phyloP scores from a whole-genome alignment of 2,113 vertebrate species.

The Abramis brama region DNA sequence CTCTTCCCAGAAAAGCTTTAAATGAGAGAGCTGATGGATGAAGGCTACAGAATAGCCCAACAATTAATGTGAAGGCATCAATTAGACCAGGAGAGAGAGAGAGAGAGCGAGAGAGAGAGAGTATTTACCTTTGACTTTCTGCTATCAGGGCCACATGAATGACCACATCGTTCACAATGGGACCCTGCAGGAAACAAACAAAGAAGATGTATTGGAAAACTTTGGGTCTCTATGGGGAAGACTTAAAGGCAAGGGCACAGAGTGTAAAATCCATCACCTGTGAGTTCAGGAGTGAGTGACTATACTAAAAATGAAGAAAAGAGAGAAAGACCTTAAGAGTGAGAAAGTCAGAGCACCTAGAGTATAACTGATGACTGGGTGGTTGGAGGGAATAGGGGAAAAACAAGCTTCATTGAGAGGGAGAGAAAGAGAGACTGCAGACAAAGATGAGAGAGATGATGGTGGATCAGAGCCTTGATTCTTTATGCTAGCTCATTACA shows the following conservation, averaged over 20 bases:
- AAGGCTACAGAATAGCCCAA: neutral
- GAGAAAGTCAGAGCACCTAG: conserved; percentile 15
- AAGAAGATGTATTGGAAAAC: conserved; percentile 34
- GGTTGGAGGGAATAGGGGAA: neutral
- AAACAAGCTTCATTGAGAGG: conserved; percentile 31
- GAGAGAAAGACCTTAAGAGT: conserved; percentile 19
- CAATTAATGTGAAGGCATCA: conserved; percentile 31
- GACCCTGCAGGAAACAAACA: conserved; percentile 82
- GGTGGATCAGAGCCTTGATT: neutral
- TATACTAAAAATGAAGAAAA: neutral
- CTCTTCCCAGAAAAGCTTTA: conserved; percentile 6
- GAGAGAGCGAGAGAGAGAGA: too few species aligned
- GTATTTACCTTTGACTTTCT: conserved; percentile 93
- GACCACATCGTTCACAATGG: conserved; percentile 93
- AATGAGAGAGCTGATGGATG: conserved; percentile 39
- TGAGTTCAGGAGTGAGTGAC: neutral
- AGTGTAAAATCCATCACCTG: conserved; percentile 7
- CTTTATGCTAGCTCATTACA: conserved; percentile 34
- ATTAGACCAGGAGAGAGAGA: neutral
- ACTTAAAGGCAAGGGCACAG: conserved; percentile 21
- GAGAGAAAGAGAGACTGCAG: neutral
- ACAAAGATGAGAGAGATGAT: neutral
- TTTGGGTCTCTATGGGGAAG: conserved; percentile 3
- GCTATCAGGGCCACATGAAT: conserved; percentile 92
- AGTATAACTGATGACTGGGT: neutral